Percentiles rank a stretch among this genome's conserved stretches.
These are phyloP conservation scores for Sericinus montela DNA, from an alignment of 2,888 invertebrate species.

Conservation along the genomic window DNA sequence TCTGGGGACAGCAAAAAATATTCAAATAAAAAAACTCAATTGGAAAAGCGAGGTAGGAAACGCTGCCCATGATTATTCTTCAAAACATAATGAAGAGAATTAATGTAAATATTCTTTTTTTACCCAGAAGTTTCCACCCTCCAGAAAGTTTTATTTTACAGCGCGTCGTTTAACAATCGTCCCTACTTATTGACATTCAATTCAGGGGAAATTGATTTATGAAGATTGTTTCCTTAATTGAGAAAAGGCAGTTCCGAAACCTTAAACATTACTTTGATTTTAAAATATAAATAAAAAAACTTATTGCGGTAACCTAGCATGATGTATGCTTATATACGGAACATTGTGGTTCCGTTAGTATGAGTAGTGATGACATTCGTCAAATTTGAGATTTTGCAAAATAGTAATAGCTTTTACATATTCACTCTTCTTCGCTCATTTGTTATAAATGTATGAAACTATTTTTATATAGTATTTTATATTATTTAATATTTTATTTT, in stretches of 20 bases:
- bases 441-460: too few species aligned
- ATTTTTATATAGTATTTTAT: too few species aligned
- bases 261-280: background rate
- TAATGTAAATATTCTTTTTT: conserved; percentile 80
- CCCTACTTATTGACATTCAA: conserved; percentile 80
- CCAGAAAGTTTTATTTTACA: conserved; percentile 78
- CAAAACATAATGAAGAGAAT: conserved; percentile 81
- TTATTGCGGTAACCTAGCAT: too few species aligned
- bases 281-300: too few species aligned
- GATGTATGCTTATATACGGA: too few species aligned
- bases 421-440: too few species aligned
- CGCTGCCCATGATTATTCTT: conserved; percentile 78
- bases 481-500: too few species aligned
- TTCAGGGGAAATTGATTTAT: conserved; percentile 80
- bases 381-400: too few species aligned
- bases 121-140: conserved; percentile 70
- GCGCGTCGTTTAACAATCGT: conserved; percentile 76
- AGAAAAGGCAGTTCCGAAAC: conserved; percentile 31
- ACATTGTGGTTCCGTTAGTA: too few species aligned
- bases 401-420: too few species aligned
- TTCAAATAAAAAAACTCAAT: conserved; percentile 79
- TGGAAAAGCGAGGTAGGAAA: conserved; percentile 69
- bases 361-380: too few species aligned
- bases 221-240: conserved; percentile 78
- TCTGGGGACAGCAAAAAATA: conserved; percentile 67